These are phyloP conservation scores for Prionchulus punctatus DNA, from an alignment of 2,888 invertebrate genomes.

Conservation along the genomic window DNA sequence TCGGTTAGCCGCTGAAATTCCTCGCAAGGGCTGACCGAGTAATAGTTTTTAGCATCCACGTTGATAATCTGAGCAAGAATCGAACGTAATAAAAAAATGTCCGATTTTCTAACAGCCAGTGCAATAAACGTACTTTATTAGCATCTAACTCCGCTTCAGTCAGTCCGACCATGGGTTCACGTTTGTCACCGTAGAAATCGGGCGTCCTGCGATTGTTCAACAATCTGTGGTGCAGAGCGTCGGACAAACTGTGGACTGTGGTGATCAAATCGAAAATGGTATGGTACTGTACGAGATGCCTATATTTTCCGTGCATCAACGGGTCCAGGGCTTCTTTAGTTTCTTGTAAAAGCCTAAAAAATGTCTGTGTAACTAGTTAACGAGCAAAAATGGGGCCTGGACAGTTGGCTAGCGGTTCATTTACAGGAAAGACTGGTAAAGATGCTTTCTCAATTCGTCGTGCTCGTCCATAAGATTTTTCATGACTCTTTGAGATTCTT, in stretches of 20 bases:
- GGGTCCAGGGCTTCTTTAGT: not conserved
- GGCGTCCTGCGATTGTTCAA: too few relatives aligned
- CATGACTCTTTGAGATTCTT: constrained; percentile 44
- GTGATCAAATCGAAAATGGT: not conserved
- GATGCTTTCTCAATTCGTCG: too few relatives aligned
- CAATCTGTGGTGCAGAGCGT: not conserved
- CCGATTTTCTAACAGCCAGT: not conserved
- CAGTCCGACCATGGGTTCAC: too few relatives aligned
- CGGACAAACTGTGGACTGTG: not conserved
- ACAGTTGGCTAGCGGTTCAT: too few relatives aligned
- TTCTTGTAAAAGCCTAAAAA: not conserved
- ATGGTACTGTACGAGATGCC: not conserved
- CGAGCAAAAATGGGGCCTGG: too few relatives aligned
- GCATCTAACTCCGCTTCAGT: too few relatives aligned
- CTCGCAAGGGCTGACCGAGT: constrained; percentile 19
- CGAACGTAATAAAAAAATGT: not conserved
- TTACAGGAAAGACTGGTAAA: too few relatives aligned
- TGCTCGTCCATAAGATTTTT: not conserved
- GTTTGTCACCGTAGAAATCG: too few relatives aligned
- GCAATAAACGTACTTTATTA: too few relatives aligned
- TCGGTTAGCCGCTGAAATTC: constrained; percentile 3
- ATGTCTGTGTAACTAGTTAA: too few relatives aligned
- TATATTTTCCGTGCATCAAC: not conserved
- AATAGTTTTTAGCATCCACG: constrained; percentile 15
- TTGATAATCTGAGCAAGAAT: constrained; percentile 6